Evolutionary conservation across 2,888 invertebrate species (phyloP), one percentile per base, ranked within the genome.

Genomic region (Epicampocera succincta): DNA sequence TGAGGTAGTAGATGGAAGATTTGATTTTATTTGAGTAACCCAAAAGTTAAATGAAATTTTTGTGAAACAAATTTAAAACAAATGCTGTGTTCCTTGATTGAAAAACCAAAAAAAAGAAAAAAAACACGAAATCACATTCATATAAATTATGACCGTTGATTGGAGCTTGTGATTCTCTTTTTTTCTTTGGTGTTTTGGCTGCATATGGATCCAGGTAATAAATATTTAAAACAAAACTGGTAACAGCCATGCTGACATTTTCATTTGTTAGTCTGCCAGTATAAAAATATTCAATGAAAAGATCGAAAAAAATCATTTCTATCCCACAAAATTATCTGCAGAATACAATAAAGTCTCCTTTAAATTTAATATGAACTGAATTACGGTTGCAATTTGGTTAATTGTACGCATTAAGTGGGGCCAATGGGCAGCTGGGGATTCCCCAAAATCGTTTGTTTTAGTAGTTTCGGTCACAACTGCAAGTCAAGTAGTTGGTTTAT

Each of bases 151-250:
- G 75, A 81, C 83, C 72, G 73, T 74, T 83, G 84, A 84, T 84
- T 84, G 84, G 85, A 84, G 77, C 84, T 83, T 85, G 80, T 79
- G 80, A 79, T 33, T 44, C 21, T 48, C 19, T 21, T 46, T n/a
- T 44, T 15, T n/a, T n/a, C n/a, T n/a, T n/a, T n/a, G n/a, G 54
- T 58, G 65, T 46, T 78, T 58, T 71, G 74, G 54, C 78, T 74
- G 21, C 29, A 72, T 83, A 82, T 85, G 83, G 84, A 85, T 85
- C 83, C 85, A 84, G 84, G 85, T 85, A 84, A 84, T 84, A 85
- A 83, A 85, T 85, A 83, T 83, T 25, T 65, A 13, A 33, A 33
- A 33, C 3, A 33, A 33, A 33, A 33, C 33, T 9, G 33, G 33
- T 33, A 33, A 33, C 33, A 73, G 61, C 29, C 54, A 58, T 63